Evolutionary conservation across 1,140 invertebrate genomes (phyloP).

Genomic region (Drosophila parabipectinata): DNA sequence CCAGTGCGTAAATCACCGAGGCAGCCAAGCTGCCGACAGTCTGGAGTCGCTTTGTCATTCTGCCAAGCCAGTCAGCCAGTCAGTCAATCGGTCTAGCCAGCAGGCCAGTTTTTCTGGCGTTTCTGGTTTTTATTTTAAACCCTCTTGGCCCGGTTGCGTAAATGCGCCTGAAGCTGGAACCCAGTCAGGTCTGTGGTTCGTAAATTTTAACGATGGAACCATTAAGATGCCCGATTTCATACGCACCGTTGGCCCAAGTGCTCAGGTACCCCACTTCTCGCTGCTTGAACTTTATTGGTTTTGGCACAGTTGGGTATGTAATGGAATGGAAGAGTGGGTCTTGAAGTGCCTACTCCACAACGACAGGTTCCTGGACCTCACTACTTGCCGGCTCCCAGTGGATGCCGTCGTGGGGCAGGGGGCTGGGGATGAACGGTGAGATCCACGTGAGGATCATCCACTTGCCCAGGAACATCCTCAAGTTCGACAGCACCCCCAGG

Average conservation of each 20-base stretch:
- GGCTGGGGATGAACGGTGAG: background rate
- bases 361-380: background rate
- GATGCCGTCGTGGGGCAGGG: background rate
- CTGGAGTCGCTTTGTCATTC: slow-evolving; percentile 12
- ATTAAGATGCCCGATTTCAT: slow-evolving; percentile 38
- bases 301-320: background rate
- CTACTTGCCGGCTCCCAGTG: background rate
- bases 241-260: slow-evolving; percentile 51
- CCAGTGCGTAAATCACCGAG: slow-evolving; percentile 36
- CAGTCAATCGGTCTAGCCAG: slow-evolving; percentile 11
- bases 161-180: slow-evolving; percentile 9
- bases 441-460: slow-evolving; percentile 3
- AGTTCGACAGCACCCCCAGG: background rate
- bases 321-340: background rate
- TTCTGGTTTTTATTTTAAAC: slow-evolving; percentile 54
- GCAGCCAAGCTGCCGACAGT: slow-evolving; percentile 32
- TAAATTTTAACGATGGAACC: slow-evolving; percentile 36
- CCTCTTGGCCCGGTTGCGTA: slow-evolving; percentile 54
- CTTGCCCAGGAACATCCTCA: background rate
- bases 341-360: no score
- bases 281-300: background rate
- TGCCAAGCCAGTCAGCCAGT: background rate
- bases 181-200: slow-evolving; percentile 27
- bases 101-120: slow-evolving; percentile 38
- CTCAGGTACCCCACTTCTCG: slow-evolving; percentile 6